Percentiles rank a stretch among this genome's conserved stretches.
phyloP scores from a whole-genome alignment of 2,113 vertebrate species.

The Trichomycterus rosablanca region DNA sequence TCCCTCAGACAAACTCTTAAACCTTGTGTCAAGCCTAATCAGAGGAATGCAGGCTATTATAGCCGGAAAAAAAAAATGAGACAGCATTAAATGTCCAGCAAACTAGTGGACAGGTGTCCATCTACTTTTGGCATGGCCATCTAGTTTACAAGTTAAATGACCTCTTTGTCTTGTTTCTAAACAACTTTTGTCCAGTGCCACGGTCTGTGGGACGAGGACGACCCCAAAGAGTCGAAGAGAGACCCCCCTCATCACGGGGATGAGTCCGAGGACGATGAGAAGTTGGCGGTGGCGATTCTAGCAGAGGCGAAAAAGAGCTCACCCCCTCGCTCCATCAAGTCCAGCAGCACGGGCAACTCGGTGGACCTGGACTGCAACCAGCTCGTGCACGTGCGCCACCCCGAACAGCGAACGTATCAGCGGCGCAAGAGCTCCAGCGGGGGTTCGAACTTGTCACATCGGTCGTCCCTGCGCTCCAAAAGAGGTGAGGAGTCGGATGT shows the following conservation, averaged over 20 bases:
- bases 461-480: slow-evolving; percentile 80
- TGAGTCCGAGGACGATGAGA: slow-evolving; percentile 77
- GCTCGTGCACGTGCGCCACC: slow-evolving; percentile 77
- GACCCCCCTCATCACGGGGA: slow-evolving; percentile 58
- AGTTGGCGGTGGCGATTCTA: slow-evolving; percentile 52
- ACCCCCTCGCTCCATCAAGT: slow-evolving; percentile 71
- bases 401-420: slow-evolving; percentile 74
- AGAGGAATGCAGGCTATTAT: too few species aligned
- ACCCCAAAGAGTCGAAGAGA: slow-evolving; percentile 62
- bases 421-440: slow-evolving; percentile 81
- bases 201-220: slow-evolving; percentile 91
- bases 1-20: too few species aligned
- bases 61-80: too few species aligned
- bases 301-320: slow-evolving; percentile 65
- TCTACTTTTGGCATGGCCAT: too few species aligned
- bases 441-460: slow-evolving; percentile 74
- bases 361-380: slow-evolving; percentile 77
- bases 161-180: not conserved
- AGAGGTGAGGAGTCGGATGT: slow-evolving; percentile 71
- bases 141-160: too few species aligned
- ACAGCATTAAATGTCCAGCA: too few species aligned
- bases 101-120: too few species aligned
- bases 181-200: slow-evolving; percentile 75
- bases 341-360: slow-evolving; percentile 79
- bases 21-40: too few species aligned